phyloP scores from a whole-genome alignment of 2,888 invertebrate genomes.

The Thyatira batis region DNA sequence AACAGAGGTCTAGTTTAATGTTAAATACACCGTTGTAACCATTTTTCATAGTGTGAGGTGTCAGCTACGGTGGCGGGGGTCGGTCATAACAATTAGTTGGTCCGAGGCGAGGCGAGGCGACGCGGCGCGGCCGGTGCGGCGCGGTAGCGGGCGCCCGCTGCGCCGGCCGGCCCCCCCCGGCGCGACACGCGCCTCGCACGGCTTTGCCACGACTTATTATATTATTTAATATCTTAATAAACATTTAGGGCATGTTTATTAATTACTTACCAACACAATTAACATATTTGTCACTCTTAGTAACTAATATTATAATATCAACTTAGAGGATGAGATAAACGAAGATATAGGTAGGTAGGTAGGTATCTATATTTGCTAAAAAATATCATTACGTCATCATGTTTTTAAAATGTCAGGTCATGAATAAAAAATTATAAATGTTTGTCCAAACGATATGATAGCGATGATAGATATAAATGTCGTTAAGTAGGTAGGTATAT shows the following conservation, averaged over 20 bases:
- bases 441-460: neutral
- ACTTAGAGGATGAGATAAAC: neutral
- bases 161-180: slow-evolving; percentile 49
- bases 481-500: neutral
- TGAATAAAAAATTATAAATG: neutral
- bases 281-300: slow-evolving; percentile 21
- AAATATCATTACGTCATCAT: no score
- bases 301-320: neutral
- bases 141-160: slow-evolving; percentile 75
- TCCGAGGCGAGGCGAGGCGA: no score
- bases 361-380: no score
- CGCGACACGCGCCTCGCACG: slow-evolving; percentile 54
- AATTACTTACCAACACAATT: slow-evolving; percentile 67
- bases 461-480: neutral
- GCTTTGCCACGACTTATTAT: slow-evolving; percentile 32
- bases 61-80: slow-evolving; percentile 38
- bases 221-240: slow-evolving; percentile 80
- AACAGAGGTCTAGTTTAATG: neutral
- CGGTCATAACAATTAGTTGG: slow-evolving; percentile 61
- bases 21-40: slow-evolving; percentile 18
- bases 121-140: slow-evolving; percentile 22
- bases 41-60: slow-evolving; percentile 53
- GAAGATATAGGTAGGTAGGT: no score
- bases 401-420: neutral
- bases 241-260: slow-evolving; percentile 66